Evolutionary conservation across 2,797 vertebrate species (phyloP).

Genomic region (Scarus forsteni): DNA sequence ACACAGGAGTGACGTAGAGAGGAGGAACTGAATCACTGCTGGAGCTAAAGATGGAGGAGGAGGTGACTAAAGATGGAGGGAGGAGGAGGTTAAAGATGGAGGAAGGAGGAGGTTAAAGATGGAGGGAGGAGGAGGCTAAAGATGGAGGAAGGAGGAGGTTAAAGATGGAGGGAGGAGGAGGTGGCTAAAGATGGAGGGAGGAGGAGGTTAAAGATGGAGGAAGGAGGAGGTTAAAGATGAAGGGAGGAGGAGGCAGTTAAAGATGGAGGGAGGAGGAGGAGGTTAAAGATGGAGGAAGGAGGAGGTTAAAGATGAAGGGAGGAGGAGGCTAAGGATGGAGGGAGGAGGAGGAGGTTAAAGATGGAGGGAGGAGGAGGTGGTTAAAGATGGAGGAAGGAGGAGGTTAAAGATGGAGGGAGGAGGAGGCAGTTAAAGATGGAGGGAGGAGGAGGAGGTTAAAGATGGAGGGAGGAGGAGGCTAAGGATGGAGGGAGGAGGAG

Average conservation of each 20-base stretch:
- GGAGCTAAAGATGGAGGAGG: too few relatives aligned
- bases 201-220: slow-evolving; percentile 4
- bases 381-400: slow-evolving; percentile 13
- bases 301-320: too few relatives aligned
- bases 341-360: neutral
- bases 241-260: neutral
- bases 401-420: too few relatives aligned
- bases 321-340: neutral
- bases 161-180: neutral
- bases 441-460: neutral
- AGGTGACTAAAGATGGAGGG: too few relatives aligned
- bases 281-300: slow-evolving; percentile 11
- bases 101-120: too few relatives aligned
- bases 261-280: neutral
- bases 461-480: too few relatives aligned
- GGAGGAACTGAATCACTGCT: too few relatives aligned
- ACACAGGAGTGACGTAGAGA: too few relatives aligned
- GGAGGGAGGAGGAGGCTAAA: neutral
- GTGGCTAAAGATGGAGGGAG: neutral
- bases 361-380: neutral
- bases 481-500: too few relatives aligned
- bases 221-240: too few relatives aligned
- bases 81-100: slow-evolving; percentile 1
- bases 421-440: slow-evolving; percentile 1
- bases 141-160: slow-evolving; percentile 14